Percentiles rank a stretch among this genome's conserved stretches.
phyloP scores from a whole-genome alignment of 2,888 invertebrate genomes.

The Parthenolecanium corni region DNA sequence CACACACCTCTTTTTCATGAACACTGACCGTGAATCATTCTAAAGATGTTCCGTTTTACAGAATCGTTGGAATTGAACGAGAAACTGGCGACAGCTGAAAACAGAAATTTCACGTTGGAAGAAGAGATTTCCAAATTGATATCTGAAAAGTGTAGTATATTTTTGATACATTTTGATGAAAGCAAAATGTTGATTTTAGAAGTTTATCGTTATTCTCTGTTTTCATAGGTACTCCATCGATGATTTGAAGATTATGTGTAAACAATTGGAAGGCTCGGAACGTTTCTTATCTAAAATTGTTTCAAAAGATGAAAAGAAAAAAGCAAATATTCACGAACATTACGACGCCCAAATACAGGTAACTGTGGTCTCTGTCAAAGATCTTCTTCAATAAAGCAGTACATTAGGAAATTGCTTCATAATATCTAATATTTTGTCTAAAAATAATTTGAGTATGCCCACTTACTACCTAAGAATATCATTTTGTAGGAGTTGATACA shows the following conservation, averaged over 20 bases:
- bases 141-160: neutral
- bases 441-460: neutral
- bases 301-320: neutral
- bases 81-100: constrained; percentile 3
- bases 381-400: neutral
- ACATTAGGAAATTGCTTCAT: neutral
- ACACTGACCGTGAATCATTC: no score
- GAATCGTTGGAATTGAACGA: neutral
- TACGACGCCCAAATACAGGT: constrained; percentile 16
- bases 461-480: neutral
- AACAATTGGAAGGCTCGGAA: neutral
- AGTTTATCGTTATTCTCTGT: neutral
- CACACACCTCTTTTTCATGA: no score
- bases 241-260: neutral
- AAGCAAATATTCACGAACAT: constrained; percentile 14
- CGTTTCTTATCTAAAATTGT: neutral
- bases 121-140: neutral
- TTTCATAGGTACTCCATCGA: neutral
- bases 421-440: neutral
- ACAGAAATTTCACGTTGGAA: neutral
- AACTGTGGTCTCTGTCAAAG: neutral
- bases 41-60: neutral
- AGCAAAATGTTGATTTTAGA: neutral
- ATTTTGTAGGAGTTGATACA: constrained; percentile 15
- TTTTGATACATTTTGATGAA: neutral